Conservation (phyloP, 2,113 vertebrate genomes). For the Alethe diademata region DNA sequence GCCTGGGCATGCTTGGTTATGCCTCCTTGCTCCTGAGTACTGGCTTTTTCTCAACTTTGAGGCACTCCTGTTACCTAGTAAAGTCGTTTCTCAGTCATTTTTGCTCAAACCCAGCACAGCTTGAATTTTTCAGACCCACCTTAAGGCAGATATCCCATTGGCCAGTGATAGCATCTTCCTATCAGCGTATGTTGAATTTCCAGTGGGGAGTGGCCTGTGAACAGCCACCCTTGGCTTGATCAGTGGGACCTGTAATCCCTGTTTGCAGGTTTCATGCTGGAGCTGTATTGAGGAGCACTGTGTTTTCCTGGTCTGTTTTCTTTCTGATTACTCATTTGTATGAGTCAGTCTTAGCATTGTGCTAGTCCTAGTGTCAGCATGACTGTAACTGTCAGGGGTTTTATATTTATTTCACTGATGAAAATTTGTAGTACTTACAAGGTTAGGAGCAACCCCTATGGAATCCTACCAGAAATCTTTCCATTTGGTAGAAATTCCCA, state of each 20-base stretch:
- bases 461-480: slow-evolving; percentile 24
- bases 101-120: background rate
- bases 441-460: background rate
- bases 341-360: background rate
- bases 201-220: background rate
- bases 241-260: background rate
- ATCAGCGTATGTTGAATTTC: background rate
- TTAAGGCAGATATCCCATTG: background rate
- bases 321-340: background rate
- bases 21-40: background rate
- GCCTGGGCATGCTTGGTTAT: background rate
- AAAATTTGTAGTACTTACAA: background rate
- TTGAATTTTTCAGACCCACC: background rate
- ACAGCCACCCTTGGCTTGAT: background rate
- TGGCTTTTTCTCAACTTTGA: background rate
- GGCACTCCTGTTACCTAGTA: background rate
- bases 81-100: background rate
- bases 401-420: background rate
- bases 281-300: background rate
- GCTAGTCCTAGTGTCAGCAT: background rate
- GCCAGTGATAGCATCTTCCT: background rate
- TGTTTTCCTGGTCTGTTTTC: background rate
- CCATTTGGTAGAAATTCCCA: slow-evolving; percentile 6
- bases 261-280: background rate
- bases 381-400: background rate